Evolutionary conservation across 2,113 vertebrate genomes (phyloP).

Genomic region (rat (Rattus norvegicus)): DNA sequence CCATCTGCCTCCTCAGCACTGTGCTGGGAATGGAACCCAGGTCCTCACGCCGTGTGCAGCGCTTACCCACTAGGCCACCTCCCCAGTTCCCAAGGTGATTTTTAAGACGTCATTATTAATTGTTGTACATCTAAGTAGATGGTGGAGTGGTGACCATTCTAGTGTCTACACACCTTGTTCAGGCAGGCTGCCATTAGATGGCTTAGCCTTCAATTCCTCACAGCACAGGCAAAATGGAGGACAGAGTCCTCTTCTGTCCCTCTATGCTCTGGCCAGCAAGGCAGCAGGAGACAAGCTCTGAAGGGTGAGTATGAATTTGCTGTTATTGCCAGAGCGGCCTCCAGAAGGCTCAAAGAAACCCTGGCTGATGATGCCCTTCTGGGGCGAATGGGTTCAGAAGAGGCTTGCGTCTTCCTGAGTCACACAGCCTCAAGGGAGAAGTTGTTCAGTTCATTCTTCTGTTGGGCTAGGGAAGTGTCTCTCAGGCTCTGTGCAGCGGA

Average conservation of each 20-base stretch:
- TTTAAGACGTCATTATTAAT: background rate
- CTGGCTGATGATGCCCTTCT: background rate
- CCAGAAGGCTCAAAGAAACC: background rate
- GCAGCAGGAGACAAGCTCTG: background rate
- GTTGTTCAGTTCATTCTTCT: too few relatives aligned
- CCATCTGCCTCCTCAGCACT: background rate
- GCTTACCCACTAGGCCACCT: background rate
- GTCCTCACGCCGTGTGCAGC: background rate
- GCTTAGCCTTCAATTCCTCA: background rate
- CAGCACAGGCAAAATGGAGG: background rate
- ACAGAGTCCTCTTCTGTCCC: too few relatives aligned
- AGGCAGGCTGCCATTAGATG: too few relatives aligned
- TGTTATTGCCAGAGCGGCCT: too few relatives aligned
- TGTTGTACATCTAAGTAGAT: background rate
- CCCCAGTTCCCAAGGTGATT: background rate
- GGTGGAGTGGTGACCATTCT: background rate
- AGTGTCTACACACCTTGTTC: background rate
- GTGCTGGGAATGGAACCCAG: background rate
- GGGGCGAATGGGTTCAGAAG: background rate
- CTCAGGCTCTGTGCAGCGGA: background rate
- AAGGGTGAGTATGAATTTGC: too few relatives aligned
- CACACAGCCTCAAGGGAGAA: background rate
- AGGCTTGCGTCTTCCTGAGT: rapidly evolving
- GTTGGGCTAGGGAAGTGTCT: background rate
- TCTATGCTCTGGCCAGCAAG: background rate